phyloP scores from a whole-genome alignment of 2,113 vertebrate species.

The Ageneiosus marmoratus region DNA sequence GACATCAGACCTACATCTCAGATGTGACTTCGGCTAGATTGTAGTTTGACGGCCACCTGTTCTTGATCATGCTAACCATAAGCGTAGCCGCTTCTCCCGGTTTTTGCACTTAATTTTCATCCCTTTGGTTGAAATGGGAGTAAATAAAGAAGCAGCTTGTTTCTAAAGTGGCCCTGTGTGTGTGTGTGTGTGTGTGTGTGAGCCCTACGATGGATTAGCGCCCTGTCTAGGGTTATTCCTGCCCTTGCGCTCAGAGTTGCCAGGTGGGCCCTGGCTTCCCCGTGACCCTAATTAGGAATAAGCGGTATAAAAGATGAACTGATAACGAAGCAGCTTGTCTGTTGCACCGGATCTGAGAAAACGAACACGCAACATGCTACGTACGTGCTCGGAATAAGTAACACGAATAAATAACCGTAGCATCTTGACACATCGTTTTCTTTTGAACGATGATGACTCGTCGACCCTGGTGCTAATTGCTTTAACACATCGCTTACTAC shows the following conservation, averaged over 20 bases:
- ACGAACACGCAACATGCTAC: background rate
- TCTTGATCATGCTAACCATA: constrained; percentile 9
- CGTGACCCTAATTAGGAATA: no score
- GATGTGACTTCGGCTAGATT: background rate
- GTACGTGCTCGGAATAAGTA: background rate
- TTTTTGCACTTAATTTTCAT: background rate
- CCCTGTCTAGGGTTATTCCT: no score
- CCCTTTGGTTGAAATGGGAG: background rate
- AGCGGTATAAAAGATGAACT: no score
- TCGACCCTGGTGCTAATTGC: no score
- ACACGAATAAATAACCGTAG: background rate
- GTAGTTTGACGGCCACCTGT: background rate
- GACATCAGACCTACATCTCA: background rate
- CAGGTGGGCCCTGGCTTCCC: no score
- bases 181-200: no score
- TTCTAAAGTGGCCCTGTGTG: no score
- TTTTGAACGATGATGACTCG: no score
- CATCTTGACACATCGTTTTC: no score
- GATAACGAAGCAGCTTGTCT: background rate
- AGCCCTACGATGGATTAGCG: no score
- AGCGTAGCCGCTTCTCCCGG: background rate
- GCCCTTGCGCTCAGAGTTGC: no score
- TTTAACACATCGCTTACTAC: no score
- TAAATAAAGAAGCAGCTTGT: background rate
- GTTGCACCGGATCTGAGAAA: background rate